Percentiles rank a stretch among this genome's conserved stretches.
Conservation (phyloP, 2,888 invertebrate species). For the Slavum lentiscoides region DNA sequence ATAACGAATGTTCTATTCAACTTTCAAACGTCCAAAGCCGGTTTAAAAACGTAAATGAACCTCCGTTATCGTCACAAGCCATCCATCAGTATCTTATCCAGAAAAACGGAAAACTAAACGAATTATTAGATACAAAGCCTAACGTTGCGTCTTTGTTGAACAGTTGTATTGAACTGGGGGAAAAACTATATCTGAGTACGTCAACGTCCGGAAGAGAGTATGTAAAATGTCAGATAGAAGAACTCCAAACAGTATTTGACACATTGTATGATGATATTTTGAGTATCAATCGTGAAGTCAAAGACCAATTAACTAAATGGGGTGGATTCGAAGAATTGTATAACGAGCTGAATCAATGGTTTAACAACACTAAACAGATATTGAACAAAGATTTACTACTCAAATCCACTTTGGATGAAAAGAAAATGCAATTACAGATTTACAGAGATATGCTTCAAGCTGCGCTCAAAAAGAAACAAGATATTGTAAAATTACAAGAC, state of each 20-base stretch:
- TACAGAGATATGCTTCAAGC: constrained; percentile 79
- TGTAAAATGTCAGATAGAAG: constrained; percentile 79
- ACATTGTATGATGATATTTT: constrained; percentile 77
- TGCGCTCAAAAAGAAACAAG: constrained; percentile 81
- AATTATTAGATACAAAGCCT: constrained; percentile 74
- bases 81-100: constrained; percentile 65
- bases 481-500: constrained; percentile 78
- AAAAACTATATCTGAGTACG: constrained; percentile 83
- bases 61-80: constrained; percentile 42
- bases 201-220: constrained; percentile 85
- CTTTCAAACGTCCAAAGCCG: constrained; percentile 74
- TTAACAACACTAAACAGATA: constrained; percentile 74
- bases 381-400: constrained; percentile 78
- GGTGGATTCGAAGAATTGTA: constrained; percentile 86
- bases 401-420: constrained; percentile 86
- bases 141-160: constrained; percentile 77
- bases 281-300: constrained; percentile 75
- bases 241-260: constrained; percentile 81
- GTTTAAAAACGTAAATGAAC: constrained; percentile 62
- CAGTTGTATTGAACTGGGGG: constrained; percentile 82
- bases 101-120: constrained; percentile 73
- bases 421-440: constrained; percentile 81
- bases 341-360: constrained; percentile 77
- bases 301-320: constrained; percentile 84
- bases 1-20: constrained; percentile 82